Percentiles rank a stretch among this genome's conserved stretches.
phyloP scores from a whole-genome alignment of 2,113 vertebrate species.

The Eublepharis macularius region DNA sequence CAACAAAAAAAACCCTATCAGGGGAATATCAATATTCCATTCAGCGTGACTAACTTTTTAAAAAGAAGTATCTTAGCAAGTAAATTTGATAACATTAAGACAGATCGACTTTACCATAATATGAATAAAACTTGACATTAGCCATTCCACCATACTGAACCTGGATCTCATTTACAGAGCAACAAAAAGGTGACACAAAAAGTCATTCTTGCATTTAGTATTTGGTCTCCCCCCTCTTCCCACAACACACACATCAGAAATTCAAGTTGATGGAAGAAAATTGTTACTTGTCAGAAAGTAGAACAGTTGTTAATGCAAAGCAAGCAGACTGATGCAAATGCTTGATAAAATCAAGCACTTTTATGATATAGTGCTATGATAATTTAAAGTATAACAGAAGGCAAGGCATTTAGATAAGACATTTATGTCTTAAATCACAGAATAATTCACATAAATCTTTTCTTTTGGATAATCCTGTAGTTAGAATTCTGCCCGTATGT shows the following conservation, averaged over 20 bases:
- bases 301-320: constrained; percentile 68
- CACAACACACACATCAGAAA: constrained; percentile 50
- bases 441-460: constrained; percentile 35
- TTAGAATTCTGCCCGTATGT: constrained; percentile 51
- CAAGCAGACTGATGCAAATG: constrained; percentile 63
- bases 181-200: constrained; percentile 57
- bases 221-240: neutral
- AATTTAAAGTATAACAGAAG: constrained; percentile 59
- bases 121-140: constrained; percentile 56
- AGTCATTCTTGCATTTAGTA: constrained; percentile 23
- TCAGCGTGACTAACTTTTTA: constrained; percentile 58
- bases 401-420: constrained; percentile 56
- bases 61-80: constrained; percentile 73
- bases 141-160: constrained; percentile 50
- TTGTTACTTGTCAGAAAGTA: constrained; percentile 67
- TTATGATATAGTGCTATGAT: constrained; percentile 33
- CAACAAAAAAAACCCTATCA: constrained; percentile 2
- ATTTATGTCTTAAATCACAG: constrained; percentile 59
- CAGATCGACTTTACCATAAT: constrained; percentile 65
- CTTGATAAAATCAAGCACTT: constrained; percentile 57
- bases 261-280: constrained; percentile 69
- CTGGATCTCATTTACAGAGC: constrained; percentile 61
- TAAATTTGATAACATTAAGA: constrained; percentile 71
- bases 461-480: constrained; percentile 45
- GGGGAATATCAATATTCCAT: constrained; percentile 79